Evolutionary conservation across 2,113 vertebrate genomes (phyloP), one percentile per base, ranked within the genome.

Genomic region (Chrysochloris asiatica): DNA sequence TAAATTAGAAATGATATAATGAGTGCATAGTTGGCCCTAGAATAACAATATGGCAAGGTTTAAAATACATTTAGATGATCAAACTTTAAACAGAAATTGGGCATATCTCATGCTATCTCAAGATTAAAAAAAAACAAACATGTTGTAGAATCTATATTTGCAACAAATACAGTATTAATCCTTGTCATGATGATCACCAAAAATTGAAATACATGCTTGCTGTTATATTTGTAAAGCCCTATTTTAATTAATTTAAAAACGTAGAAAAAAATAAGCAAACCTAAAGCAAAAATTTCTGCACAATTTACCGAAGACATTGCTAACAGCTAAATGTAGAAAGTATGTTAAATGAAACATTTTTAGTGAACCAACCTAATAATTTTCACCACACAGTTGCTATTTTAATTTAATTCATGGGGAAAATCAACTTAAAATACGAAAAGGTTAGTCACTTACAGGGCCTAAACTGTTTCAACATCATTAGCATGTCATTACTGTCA

Each of bases 1-100:
- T 77, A 97, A 93, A 84, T 95, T 84, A 90, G 92, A 95, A 95
- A 93, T 93, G 92, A 96, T 89, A 95, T 85, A 89, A 94, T 26
- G 88, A 92, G 67, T 72, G 90, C 89, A 83, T 80, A 89, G 87
- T 91, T 95, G 80, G 83, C 47, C 48, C 95, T 90, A 86, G 81
- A 95, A 84, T 94, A 30, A 61, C 21, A 59, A 61, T 61, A 61
- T 28, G 24, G 91, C 93, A 95, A 96, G 78, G 13, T 28, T 28
- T 17, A 48, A 88, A 88, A n/a, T 56, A 76, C n/a, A 56, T 38
- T 33, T 13, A 75, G 85, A 54, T 13, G n/a, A 69, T 43, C 76
- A 87, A 77, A 8, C n/a, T 54, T 56, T 87, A 54, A 59, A 87
- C 91, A 83, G 69, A 82, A 88, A 89, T 54, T 38, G 45, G 54